Conservation (phyloP, 2,797 vertebrate genomes). For the Delichon dasypus region DNA sequence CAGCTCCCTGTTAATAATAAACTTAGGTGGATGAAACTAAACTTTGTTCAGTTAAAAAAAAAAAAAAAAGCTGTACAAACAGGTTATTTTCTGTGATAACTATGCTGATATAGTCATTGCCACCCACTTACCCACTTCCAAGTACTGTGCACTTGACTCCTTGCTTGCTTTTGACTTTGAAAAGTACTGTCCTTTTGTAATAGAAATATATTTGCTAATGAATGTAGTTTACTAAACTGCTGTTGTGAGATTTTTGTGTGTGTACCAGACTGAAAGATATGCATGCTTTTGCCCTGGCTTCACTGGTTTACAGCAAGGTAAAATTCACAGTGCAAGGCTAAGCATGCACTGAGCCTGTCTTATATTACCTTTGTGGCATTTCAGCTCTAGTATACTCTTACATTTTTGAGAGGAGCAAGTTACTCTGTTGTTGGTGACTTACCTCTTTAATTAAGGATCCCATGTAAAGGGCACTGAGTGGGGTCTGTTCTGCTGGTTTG, state of each 20-base stretch:
- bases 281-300: neutral
- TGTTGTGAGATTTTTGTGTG: neutral
- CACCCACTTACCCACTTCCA: neutral
- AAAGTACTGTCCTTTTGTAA: neutral
- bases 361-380: neutral
- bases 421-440: constrained; percentile 4
- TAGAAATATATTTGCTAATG: neutral
- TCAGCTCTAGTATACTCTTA: neutral
- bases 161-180: constrained; percentile 39
- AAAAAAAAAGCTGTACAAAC: neutral
- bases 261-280: neutral
- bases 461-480: constrained; percentile 87
- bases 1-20: constrained; percentile 5
- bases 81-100: neutral
- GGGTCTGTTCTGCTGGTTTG: constrained; percentile 90
- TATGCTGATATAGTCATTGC: neutral
- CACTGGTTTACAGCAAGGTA: neutral
- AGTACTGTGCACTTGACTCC: neutral
- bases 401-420: neutral
- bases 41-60: neutral
- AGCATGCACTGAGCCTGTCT: neutral
- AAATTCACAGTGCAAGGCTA: neutral
- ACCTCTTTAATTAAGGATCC: constrained; percentile 89
- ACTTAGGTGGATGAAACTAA: neutral
- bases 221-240: neutral